Base-by-base conservation (phyloP, 1,140 invertebrate species). In the Patella vulgata region DNA sequence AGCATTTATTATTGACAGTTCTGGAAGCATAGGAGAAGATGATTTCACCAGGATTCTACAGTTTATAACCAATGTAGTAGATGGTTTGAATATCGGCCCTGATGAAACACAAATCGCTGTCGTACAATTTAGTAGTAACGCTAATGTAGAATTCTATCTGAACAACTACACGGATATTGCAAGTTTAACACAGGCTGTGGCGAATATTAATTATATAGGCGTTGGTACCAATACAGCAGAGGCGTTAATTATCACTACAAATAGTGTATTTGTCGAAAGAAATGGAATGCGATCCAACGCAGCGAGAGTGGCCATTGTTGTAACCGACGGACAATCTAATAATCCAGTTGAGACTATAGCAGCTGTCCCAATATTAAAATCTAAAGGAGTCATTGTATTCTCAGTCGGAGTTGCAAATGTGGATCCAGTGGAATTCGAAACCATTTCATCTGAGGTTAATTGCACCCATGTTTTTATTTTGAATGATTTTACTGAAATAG, bases 391-490 rank as follows among this genome's bases (percentile, higher is more conserved):
- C n/a, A n/a, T n/a, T n/a, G n/a, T n/a, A n/a, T n/a, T n/a, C n/a
- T n/a, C n/a, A n/a, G n/a, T n/a, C n/a, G n/a, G n/a, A n/a, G n/a
- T n/a, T n/a, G n/a, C n/a, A n/a, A n/a, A n/a, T n/a, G n/a, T n/a
- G n/a, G n/a, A n/a, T n/a, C n/a, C n/a, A n/a, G n/a, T n/a, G n/a
- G 71, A 74, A 31, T 63, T 77, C 3, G 56, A 65, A 4, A 47
- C 51, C 27, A 66, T 74, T 12, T 70, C 72, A 30, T 68, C 65
- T 4, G 61, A 63, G 14, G 72, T 73, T 12, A 55, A 68, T 9
- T 77, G 75, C 56, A 70, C 70, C 0, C 75, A 77, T 42, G 66
- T 71, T 42, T 73, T 69, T 40, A 66, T 58, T 21, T 59, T 77
- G 3, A 56, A 55, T 4, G 59, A 51, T 3, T 77, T 67, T 47